A percentile compares a stretch with the other conserved stretches of the same genome.
phyloP scores from a whole-genome alignment of 2,113 vertebrate genomes.

The Nerophis lumbriciformis region DNA sequence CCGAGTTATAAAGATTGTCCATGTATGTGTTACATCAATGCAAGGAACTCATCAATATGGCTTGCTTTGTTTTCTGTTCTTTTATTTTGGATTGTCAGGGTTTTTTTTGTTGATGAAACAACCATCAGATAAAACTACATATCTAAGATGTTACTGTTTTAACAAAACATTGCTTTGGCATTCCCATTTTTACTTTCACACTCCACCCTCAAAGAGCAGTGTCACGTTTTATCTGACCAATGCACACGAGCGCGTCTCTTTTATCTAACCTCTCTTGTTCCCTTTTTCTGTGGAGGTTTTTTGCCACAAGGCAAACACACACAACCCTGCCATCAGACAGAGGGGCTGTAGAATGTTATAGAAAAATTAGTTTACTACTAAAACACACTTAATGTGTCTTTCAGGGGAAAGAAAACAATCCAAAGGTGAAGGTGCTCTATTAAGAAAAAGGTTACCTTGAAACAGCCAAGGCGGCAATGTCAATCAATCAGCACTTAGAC shows the following conservation, averaged over 20 bases:
- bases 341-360: no score
- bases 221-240: constrained; percentile 68
- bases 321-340: not conserved
- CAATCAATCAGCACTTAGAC: constrained; percentile 51
- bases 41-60: no score
- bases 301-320: constrained; percentile 30
- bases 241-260: constrained; percentile 54
- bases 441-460: constrained; percentile 40
- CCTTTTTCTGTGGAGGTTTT: constrained; percentile 45
- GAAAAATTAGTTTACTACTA: constrained; percentile 6
- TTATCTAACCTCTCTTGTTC: constrained; percentile 53
- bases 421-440: constrained; percentile 47
- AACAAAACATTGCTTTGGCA: constrained; percentile 51
- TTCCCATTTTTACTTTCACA: constrained; percentile 50
- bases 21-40: no score
- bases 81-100: constrained; percentile 1
- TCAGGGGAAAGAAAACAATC: constrained; percentile 25
- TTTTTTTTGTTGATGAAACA: constrained; percentile 55
- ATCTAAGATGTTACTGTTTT: constrained; percentile 57
- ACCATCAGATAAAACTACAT: constrained; percentile 38
- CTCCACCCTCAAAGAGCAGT: constrained; percentile 61
- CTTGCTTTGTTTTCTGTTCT: constrained; percentile 8
- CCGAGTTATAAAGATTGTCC: no score
- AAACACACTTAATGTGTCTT: constrained; percentile 27
- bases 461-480: constrained; percentile 28